Conservation (phyloP, 2,113 vertebrate genomes). For the Taurulus bubalis region DNA sequence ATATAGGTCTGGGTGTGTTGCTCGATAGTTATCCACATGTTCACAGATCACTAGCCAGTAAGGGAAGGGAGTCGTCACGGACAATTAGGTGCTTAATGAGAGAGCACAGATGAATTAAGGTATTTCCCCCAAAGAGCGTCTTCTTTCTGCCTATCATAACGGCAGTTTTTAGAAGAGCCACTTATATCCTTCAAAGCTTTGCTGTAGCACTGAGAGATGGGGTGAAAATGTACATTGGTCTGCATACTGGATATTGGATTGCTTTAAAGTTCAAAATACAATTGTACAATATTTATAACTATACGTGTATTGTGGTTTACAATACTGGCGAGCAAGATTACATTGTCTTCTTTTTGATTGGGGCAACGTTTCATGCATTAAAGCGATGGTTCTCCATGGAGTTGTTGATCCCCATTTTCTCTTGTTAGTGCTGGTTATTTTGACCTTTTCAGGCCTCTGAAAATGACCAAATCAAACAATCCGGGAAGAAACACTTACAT, state of each 20-base stretch:
- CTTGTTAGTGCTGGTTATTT: neutral
- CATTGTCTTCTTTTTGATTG: neutral
- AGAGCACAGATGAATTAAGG: constrained; percentile 50
- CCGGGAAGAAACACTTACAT: neutral
- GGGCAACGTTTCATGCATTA: neutral
- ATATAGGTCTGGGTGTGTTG: constrained; percentile 50
- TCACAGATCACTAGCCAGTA: constrained; percentile 61
- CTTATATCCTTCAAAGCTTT: neutral
- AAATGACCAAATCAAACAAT: neutral
- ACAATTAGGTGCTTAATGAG: constrained; percentile 67
- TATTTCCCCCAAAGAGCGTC: constrained; percentile 13
- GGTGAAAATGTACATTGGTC: neutral
- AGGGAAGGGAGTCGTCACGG: constrained; percentile 41
- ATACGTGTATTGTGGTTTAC: neutral
- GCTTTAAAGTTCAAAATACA: neutral
- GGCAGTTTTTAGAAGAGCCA: constrained; percentile 1
- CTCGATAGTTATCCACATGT: constrained; percentile 66
- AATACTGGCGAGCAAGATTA: neutral
- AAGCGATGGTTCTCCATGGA: neutral
- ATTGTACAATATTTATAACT: neutral
- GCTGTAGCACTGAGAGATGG: neutral
- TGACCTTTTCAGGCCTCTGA: neutral
- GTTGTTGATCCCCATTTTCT: neutral
- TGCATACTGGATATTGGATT: neutral
- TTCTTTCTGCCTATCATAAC: constrained; percentile 38